A percentile compares a stretch with the other conserved stretches of the same genome.
These are phyloP conservation scores for Quadroppia sp. DNA, from an alignment of 2,888 invertebrate genomes.

Conservation along the genomic window DNA sequence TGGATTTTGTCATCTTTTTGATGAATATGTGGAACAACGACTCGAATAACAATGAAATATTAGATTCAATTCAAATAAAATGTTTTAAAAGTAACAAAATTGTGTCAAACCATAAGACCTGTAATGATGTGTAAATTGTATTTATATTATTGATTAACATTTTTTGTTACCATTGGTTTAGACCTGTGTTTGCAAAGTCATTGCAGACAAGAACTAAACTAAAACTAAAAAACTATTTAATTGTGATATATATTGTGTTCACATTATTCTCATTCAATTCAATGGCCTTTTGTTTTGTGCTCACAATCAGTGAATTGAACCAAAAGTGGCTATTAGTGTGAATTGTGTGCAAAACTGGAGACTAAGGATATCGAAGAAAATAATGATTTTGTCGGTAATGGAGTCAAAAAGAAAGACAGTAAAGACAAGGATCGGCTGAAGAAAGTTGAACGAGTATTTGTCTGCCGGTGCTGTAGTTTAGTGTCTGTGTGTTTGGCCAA, in stretches of 20 bases:
- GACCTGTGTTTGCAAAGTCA: conserved; percentile 28
- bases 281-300: conserved; percentile 13
- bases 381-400: background rate
- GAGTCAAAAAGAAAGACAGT: background rate
- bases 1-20: background rate
- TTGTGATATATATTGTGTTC: background rate
- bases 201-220: conserved; percentile 4
- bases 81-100: conserved; percentile 1
- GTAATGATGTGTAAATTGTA: background rate
- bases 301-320: background rate
- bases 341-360: conserved; percentile 15
- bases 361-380: conserved; percentile 17
- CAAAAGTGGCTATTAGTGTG: background rate
- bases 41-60: conserved; percentile 21
- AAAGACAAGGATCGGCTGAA: background rate
- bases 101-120: conserved; percentile 21
- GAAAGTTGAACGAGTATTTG: conserved; percentile 15
- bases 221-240: background rate
- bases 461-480: conserved; percentile 10
- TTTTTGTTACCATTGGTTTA: background rate
- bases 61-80: conserved; percentile 15
- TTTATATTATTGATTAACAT: background rate
- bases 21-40: conserved; percentile 17
- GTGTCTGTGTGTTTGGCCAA: conserved; percentile 20
- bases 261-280: background rate